Evolutionary conservation across 2,888 invertebrate species (phyloP), one percentile per base, ranked within the genome.

Genomic region (Drosophila neonasuta): DNA sequence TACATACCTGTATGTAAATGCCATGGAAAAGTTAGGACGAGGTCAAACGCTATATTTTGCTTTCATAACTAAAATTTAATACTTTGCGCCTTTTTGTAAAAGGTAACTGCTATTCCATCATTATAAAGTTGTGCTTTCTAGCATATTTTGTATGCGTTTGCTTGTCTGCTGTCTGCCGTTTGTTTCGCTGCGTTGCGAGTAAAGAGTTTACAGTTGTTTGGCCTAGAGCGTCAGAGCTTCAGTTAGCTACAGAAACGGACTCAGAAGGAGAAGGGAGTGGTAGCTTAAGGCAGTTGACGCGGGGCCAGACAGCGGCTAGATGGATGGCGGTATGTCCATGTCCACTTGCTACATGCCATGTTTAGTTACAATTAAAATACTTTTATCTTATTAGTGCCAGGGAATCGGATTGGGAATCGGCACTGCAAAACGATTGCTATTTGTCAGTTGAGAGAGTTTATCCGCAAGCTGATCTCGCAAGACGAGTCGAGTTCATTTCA

Each of bases 301-400:
- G 15, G 46, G 36, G 54, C 39, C 15, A 30, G 63, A 20, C 32
- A 42, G 42, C 3, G 29, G 36, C 7, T 7, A 57, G 46, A 36
- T 45, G 42, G 49, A 36, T 32, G 39, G 63, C 58, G 65, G 70
- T 59, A 55, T 48, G 68, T 57, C 75, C 71, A 79, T 71, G 77
- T 82, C 68, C 48, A 77, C 51, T 77, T 71, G 77, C 61, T 55
- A 36, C 45, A 34, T 86, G 84, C 83, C 83, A 87, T 83, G 83
- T 83, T 83, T 83, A 87, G 83, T 83, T 80, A 87, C 83, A 83
- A 83, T 83, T 83, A 83, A 87, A 83, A 83, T 83, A 84, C 71
- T 83, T 83, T 83, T 86, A 83, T 86, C 83, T 83, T 83, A 83
- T 87, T 83, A 86, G 75, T 69, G 83, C 74, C 68, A 76, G 50